These are phyloP conservation scores for Myiozetetes cayanensis DNA, from an alignment of 2,113 vertebrate genomes.

Conservation along the genomic window DNA sequence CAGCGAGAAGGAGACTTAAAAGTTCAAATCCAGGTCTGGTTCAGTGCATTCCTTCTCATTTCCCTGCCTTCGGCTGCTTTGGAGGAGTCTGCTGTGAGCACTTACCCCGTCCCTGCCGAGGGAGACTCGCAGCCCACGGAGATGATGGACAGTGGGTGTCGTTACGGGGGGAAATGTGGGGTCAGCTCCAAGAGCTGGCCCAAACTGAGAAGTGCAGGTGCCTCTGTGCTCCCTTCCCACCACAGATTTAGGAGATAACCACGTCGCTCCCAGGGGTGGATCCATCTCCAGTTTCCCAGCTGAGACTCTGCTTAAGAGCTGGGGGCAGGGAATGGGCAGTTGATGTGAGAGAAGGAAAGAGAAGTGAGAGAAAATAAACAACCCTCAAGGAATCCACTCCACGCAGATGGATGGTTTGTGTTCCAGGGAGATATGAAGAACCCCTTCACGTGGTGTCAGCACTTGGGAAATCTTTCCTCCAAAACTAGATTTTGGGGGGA, in stretches of 20 bases:
- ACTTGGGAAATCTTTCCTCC: neutral
- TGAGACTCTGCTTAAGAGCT: neutral
- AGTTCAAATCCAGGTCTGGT: conserved; percentile 27
- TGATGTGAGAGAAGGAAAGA: neutral
- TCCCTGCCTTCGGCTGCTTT: neutral
- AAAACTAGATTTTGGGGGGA: neutral
- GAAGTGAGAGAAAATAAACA: conserved; percentile 1
- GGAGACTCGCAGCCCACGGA: neutral
- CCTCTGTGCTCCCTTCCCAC: neutral
- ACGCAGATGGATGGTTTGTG: neutral
- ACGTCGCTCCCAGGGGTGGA: rapidly evolving
- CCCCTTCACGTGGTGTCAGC: neutral
- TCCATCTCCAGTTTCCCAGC: neutral
- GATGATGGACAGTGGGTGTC: neutral
- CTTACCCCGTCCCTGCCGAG: neutral
- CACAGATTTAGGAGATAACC: rapidly evolving
- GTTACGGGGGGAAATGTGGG: neutral
- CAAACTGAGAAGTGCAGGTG: neutral
- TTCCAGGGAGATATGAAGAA: neutral
- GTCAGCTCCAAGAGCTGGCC: neutral
- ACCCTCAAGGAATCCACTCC: neutral
- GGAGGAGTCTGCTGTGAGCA: neutral
- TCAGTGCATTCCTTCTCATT: neutral
- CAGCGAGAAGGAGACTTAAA: neutral
- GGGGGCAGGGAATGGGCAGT: neutral